Evolutionary conservation across 2,113 vertebrate genomes (phyloP).

Genomic region (Syngnathus scovelli): DNA sequence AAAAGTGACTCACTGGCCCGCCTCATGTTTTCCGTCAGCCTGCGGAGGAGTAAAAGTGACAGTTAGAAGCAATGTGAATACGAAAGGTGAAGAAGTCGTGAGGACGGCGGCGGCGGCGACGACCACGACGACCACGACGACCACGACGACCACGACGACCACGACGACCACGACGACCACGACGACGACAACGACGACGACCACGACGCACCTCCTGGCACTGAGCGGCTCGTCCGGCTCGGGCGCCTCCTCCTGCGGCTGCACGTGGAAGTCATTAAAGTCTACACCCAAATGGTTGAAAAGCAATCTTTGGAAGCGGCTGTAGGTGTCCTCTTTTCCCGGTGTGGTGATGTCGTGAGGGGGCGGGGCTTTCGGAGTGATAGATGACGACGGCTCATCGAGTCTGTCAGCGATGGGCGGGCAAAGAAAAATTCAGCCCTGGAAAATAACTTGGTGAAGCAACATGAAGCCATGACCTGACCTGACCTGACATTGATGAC

Average conservation of each 20-base stretch:
- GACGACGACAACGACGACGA: no score
- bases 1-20: constrained; percentile 84
- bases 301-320: constrained; percentile 82
- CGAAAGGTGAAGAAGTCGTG: background rate
- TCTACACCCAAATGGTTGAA: constrained; percentile 81
- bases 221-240: constrained; percentile 93
- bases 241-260: constrained; percentile 83
- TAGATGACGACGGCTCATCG: constrained; percentile 77
- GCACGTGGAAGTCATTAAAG: constrained; percentile 90
- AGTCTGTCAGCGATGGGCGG: constrained; percentile 55
- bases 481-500: constrained; percentile 78
- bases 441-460: background rate
- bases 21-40: constrained; percentile 96
- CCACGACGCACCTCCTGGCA: constrained; percentile 79
- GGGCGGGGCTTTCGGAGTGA: constrained; percentile 69
- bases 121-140: no score
- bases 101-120: no score
- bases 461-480: background rate
- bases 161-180: no score
- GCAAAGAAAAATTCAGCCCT: background rate
- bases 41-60: constrained; percentile 51
- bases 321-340: constrained; percentile 75
- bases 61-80: background rate
- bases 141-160: no score
- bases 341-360: constrained; percentile 63